Evolutionary conservation across 2,797 vertebrate genomes (phyloP).

Genomic region (Catostomus latipinnis): DNA sequence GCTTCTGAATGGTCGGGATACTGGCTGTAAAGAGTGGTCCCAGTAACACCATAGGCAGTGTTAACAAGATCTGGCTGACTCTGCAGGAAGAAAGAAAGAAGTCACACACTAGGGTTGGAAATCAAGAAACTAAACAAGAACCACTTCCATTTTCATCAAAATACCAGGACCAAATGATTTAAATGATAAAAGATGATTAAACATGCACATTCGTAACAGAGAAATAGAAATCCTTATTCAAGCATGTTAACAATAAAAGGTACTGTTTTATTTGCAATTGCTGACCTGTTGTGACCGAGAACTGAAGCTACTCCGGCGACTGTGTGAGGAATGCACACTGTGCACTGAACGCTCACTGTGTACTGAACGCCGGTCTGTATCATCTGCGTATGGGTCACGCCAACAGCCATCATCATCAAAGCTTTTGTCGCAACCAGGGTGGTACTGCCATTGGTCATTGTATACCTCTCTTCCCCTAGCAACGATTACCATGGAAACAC

Average conservation of each 20-base stretch:
- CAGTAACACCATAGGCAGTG: conserved; percentile 79
- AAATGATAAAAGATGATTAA: too few relatives aligned
- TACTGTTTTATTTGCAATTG: neutral
- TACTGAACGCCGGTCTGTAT: conserved; percentile 87
- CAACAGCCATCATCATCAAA: conserved; percentile 89
- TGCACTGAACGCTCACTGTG: conserved; percentile 90
- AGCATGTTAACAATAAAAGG: too few relatives aligned
- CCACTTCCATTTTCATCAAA: too few relatives aligned
- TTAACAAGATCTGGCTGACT: conserved; percentile 85
- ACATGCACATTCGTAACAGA: too few relatives aligned
- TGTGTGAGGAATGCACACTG: conserved; percentile 85
- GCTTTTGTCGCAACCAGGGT: conserved; percentile 89
- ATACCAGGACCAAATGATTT: too few relatives aligned
- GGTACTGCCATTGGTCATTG: conserved; percentile 90
- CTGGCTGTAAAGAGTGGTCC: conserved; percentile 78
- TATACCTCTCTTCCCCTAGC: conserved; percentile 80
- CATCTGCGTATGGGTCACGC: conserved; percentile 81
- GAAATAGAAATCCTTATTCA: too few relatives aligned
- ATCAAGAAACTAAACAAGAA: too few relatives aligned
- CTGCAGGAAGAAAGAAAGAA: conserved; percentile 67
- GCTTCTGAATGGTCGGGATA: conserved; percentile 79
- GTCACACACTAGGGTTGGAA: neutral
- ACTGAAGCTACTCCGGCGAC: conserved; percentile 91
- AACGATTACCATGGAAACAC: conserved; percentile 15
- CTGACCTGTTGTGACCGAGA: conserved; percentile 91